These are phyloP conservation scores for Yponomeuta sedellus DNA, from an alignment of 2,888 invertebrate species.

Conservation along the genomic window DNA sequence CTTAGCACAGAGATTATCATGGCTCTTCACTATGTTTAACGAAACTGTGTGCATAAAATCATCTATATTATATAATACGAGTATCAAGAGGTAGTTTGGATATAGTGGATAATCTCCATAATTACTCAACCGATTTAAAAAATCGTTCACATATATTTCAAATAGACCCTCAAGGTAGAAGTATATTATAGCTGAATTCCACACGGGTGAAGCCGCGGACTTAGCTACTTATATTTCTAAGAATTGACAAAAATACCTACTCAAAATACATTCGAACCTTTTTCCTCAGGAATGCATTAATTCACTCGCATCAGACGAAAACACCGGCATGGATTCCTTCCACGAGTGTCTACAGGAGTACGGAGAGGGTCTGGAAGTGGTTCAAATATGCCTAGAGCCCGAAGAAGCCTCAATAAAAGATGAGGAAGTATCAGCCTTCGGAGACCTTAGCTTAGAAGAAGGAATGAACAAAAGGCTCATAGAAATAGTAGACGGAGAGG, in stretches of 20 bases:
- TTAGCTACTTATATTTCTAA: too few relatives aligned
- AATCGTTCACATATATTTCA: too few relatives aligned
- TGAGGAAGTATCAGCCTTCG: constrained; percentile 63
- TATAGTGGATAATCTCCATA: too few relatives aligned
- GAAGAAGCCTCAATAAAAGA: constrained; percentile 75
- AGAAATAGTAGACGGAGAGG: constrained; percentile 30
- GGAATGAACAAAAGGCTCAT: constrained; percentile 36
- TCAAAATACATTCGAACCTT: neutral
- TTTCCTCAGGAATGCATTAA: constrained; percentile 67
- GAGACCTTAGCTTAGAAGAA: constrained; percentile 65
- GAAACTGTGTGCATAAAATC: too few relatives aligned
- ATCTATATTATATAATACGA: too few relatives aligned
- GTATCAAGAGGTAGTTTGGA: too few relatives aligned
- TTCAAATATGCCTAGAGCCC: constrained; percentile 78
- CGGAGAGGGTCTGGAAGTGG: constrained; percentile 78
- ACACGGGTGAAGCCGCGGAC: too few relatives aligned
- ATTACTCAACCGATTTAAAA: too few relatives aligned
- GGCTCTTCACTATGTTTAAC: too few relatives aligned
- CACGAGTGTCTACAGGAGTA: constrained; percentile 81
- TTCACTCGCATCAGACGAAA: constrained; percentile 77
- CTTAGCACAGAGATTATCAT: too few relatives aligned
- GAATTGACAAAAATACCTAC: neutral
- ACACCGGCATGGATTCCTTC: constrained; percentile 79
- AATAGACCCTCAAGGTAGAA: too few relatives aligned
- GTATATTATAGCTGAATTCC: too few relatives aligned